Base-by-base conservation (phyloP, 2,888 invertebrate species). In the Dasysyrphus tricinctus region DNA sequence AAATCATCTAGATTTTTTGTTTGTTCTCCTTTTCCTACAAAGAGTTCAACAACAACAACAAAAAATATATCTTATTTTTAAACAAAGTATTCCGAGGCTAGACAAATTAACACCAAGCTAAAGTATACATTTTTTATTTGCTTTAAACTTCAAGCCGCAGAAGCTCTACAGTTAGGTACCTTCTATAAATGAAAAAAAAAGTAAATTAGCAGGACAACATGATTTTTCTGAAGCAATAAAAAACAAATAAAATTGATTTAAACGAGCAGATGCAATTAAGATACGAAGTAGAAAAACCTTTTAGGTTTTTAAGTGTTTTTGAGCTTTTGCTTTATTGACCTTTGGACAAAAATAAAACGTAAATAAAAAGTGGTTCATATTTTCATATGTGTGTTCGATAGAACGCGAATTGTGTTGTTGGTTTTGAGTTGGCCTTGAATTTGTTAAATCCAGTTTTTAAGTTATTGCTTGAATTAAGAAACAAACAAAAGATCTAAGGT, bases 1-100 rank as follows among this genome's bases (percentile, higher is more conserved):
- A 39, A 73, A 78, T 54, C 70, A 78, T 42, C 39, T 54, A 9
- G 5, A 70, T 39, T 37, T 54, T 24, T 29, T 44, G 42, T 63
- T 51, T 61, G 39, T 39, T 37, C 7, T 59, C 19, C 4, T 61
- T 37, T 61, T 39, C 0, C 8, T 34, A 14, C 14, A 32, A 32
- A 6, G 6, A 34, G 16, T 6, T 59, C 39, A 16, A 12, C 16
- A 19, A 16, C 12, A 59, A 44, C 5, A 34, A 7, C 6, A n/a
- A 44, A 3, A 16, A n/a, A 19, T 49, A 37, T 37, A 19, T 54
- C n/a, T 49, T 49, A 49, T 67, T 34, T 67, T 67, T 49, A 67
- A 65, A 67, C 19, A 49, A 5, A 19, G 24, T 7, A 24, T 12
- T 49, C 34, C 37, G 67, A 8, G 47, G 37, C 34, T 49, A 67